A percentile compares a stretch with the other conserved stretches of the same genome.
Evolutionary conservation across 2,113 vertebrate genomes (phyloP).

Genomic region (Carassius carassius): DNA sequence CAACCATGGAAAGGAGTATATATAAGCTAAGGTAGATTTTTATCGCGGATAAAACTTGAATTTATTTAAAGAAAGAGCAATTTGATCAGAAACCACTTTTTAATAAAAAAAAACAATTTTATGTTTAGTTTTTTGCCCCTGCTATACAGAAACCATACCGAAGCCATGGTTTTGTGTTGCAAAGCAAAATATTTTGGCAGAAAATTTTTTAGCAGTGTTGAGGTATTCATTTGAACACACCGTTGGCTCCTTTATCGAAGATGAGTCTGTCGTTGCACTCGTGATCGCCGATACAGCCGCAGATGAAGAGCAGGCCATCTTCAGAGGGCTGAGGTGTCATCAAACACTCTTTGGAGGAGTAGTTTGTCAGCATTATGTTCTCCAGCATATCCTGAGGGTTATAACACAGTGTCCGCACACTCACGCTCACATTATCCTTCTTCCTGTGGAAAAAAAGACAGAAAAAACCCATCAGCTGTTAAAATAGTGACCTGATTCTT

Average conservation of each 20-base stretch:
- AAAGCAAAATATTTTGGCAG: neutral
- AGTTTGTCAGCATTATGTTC: slow-evolving; percentile 79
- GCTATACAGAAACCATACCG: too few relatives aligned
- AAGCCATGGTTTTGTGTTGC: neutral
- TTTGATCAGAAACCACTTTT: too few relatives aligned
- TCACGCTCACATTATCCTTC: slow-evolving; percentile 82
- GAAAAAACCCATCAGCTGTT: neutral
- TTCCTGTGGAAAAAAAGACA: slow-evolving; percentile 72
- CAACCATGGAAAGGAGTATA: too few relatives aligned
- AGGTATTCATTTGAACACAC: slow-evolving; percentile 59
- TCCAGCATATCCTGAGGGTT: slow-evolving; percentile 79
- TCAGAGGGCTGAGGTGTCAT: slow-evolving; percentile 77
- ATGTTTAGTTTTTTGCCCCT: too few relatives aligned
- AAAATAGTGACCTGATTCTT: neutral
- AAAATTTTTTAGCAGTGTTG: neutral
- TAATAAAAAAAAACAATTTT: too few relatives aligned
- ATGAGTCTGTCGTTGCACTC: slow-evolving; percentile 88
- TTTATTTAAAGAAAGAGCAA: too few relatives aligned
- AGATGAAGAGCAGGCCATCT: slow-evolving; percentile 75
- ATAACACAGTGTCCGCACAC: slow-evolving; percentile 83
- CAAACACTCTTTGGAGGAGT: slow-evolving; percentile 80
- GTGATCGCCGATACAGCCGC: slow-evolving; percentile 80
- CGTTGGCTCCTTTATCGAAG: slow-evolving; percentile 82
- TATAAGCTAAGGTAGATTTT: too few relatives aligned
- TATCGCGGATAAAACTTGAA: too few relatives aligned